Percentiles rank a stretch among this genome's conserved stretches.
phyloP scores from a whole-genome alignment of 2,113 vertebrate genomes.

The Crotophaga sulcirostris region DNA sequence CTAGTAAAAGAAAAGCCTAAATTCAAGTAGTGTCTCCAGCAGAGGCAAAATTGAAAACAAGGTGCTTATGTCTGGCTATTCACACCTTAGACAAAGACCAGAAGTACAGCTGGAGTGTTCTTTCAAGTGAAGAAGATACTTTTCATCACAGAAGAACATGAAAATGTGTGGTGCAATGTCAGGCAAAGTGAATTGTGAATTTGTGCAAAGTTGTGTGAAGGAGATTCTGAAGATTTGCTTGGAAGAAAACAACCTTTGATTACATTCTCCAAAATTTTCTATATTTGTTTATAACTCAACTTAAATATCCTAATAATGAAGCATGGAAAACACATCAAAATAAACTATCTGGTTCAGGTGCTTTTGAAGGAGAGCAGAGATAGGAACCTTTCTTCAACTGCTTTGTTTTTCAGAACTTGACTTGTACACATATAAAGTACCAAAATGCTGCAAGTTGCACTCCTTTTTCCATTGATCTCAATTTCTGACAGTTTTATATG shows the following conservation, averaged over 20 bases:
- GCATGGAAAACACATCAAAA: neutral
- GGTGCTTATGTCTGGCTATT: slow-evolving; percentile 13
- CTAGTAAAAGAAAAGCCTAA: slow-evolving; percentile 23
- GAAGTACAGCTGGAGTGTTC: neutral
- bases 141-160: neutral
- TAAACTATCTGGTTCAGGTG: neutral
- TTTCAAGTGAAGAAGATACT: neutral
- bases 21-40: neutral
- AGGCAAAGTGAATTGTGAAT: slow-evolving; percentile 2
- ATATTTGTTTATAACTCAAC: neutral
- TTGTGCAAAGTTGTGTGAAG: neutral
- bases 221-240: neutral
- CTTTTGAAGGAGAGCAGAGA: neutral
- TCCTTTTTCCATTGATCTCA: neutral
- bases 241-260: neutral
- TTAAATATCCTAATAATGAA: neutral
- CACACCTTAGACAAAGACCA: slow-evolving; percentile 15
- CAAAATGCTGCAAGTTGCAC: neutral
- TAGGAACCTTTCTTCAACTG: neutral
- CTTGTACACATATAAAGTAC: neutral
- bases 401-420: neutral
- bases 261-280: neutral
- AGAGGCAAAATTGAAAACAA: slow-evolving; percentile 39
- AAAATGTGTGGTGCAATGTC: neutral
- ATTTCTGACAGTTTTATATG: neutral